Evolutionary conservation across 2,113 vertebrate species (phyloP), one percentile per base, ranked within the genome.

Genomic region (Cercocebus atys): DNA sequence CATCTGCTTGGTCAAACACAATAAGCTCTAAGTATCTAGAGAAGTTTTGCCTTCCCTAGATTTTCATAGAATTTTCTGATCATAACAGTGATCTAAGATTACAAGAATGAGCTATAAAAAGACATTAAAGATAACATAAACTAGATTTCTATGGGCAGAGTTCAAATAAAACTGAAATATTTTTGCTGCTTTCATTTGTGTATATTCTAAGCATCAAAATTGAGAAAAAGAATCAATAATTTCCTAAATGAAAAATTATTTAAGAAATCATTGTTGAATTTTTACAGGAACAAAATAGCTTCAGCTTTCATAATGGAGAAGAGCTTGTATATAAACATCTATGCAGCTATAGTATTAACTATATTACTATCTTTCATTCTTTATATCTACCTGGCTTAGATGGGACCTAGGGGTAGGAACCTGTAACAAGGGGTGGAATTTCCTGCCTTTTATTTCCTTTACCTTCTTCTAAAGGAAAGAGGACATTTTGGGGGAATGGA

Each of bases 11-110:
- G 18, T 59, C 76, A 72, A 92, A 52, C 17, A 55, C 20, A 7
- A 10, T 38, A 25, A 64, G 14, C 20, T 68, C 59, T 17, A 83
- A 87, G 12, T 52, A 72, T n/a, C 40, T 70, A 93, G 80, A 80
- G 35, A 87, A 59, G 40, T 32, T 87, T 50, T 20, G 79, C 43
- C 50, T 91, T 88, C 45, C 40, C 18, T 88, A 59, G 70, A 83
- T 79, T 88, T 90, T 83, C 59, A 90, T n/a, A 81, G 22, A 90
- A 43, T 88, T n/a, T 70, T 73, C 45, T 95, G n/a, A 83, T 83
- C 23, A n/a, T 55, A 75, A 75, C 30, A 97, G 47, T 76, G 52
- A 72, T 84, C 14, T 35, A 32, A 61, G 59, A 61, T 61, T 61
- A 30, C 12, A 61, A 61, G 59, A 61, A 61, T 61, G 59, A 61